A percentile compares a stretch with the other conserved stretches of the same genome.
phyloP scores from a whole-genome alignment of 2,797 vertebrate species.

The Nannoperca australis region DNA sequence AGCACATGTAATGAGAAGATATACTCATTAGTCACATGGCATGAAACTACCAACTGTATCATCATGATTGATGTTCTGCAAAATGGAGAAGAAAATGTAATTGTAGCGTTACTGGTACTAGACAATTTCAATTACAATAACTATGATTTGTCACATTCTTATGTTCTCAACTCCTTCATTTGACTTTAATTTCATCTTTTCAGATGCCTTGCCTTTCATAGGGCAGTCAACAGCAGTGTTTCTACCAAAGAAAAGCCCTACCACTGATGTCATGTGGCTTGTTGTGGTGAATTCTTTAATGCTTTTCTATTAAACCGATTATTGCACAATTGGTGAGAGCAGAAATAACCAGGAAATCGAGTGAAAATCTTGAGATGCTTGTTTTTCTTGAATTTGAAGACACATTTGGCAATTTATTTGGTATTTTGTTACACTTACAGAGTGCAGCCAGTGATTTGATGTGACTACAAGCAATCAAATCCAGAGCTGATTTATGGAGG shows the following conservation, averaged over 20 bases:
- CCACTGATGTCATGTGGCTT: slow-evolving; percentile 6
- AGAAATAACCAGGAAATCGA: not conserved
- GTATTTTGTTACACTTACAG: slow-evolving; percentile 20
- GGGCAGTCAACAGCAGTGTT: slow-evolving; percentile 1
- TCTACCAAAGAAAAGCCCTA: not conserved
- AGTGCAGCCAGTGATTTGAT: slow-evolving; percentile 23
- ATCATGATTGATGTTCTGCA: not conserved
- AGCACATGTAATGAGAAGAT: slow-evolving; percentile 1
- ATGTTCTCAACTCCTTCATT: not conserved
- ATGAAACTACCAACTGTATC: not conserved
- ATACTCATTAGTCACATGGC: not conserved
- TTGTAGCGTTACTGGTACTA: not conserved
- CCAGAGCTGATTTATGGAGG: slow-evolving; percentile 17
- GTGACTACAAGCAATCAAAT: slow-evolving; percentile 16
- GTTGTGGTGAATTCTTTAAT: slow-evolving; percentile 7
- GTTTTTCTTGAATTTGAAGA: slow-evolving; percentile 16
- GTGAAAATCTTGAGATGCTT: slow-evolving; percentile 3
- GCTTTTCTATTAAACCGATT: slow-evolving; percentile 21
- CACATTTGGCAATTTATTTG: not conserved
- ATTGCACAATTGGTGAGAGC: not conserved
- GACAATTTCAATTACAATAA: slow-evolving; percentile 2
- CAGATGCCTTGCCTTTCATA: not conserved
- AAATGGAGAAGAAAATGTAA: not conserved
- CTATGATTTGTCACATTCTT: not conserved
- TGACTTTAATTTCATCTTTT: not conserved